A percentile compares a stretch with the other conserved stretches of the same genome.
phyloP scores from a whole-genome alignment of 2,888 invertebrate genomes.

The Ennomos erosarius region DNA sequence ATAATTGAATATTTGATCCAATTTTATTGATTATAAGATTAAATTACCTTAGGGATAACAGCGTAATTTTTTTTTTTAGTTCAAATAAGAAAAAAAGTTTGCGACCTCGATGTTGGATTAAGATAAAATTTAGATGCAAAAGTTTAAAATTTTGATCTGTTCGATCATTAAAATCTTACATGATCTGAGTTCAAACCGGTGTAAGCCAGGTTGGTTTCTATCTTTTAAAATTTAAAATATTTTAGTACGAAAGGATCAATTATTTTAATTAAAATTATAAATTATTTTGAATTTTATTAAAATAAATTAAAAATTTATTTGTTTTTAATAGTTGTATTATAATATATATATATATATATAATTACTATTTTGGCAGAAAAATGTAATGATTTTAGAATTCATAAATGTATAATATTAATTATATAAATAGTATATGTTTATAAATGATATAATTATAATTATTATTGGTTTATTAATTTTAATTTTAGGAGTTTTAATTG shows the following conservation, averaged over 20 bases:
- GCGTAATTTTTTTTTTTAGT: conserved; percentile 91
- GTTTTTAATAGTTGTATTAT: conserved; percentile 1
- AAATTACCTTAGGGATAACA: conserved; percentile 95
- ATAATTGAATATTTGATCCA: conserved; percentile 83
- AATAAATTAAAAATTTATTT: conserved; percentile 3
- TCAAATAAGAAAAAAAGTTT: conserved; percentile 90
- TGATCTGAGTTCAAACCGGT: conserved; percentile 96
- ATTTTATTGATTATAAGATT: conserved; percentile 86
- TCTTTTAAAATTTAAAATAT: conserved; percentile 86
- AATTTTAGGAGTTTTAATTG: conserved; percentile 86
- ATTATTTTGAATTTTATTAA: conserved; percentile 60
- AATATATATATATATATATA: conserved; percentile 35
- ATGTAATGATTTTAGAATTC: conserved; percentile 90
- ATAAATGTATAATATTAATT: conserved; percentile 80
- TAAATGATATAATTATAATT: conserved; percentile 72
- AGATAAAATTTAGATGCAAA: conserved; percentile 88
- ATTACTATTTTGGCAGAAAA: conserved; percentile 87
- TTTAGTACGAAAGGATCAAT: conserved; percentile 93
- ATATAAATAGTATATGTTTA: conserved; percentile 85
- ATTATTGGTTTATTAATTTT: conserved; percentile 77
- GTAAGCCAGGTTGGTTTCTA: conserved; percentile 95
- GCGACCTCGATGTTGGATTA: conserved; percentile 97
- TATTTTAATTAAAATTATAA: conserved; percentile 84
- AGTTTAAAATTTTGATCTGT: conserved; percentile 90
- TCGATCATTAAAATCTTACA: conserved; percentile 93